These are phyloP conservation scores for Electrona antarctica DNA, from an alignment of 2,113 vertebrate species.

Conservation along the genomic window DNA sequence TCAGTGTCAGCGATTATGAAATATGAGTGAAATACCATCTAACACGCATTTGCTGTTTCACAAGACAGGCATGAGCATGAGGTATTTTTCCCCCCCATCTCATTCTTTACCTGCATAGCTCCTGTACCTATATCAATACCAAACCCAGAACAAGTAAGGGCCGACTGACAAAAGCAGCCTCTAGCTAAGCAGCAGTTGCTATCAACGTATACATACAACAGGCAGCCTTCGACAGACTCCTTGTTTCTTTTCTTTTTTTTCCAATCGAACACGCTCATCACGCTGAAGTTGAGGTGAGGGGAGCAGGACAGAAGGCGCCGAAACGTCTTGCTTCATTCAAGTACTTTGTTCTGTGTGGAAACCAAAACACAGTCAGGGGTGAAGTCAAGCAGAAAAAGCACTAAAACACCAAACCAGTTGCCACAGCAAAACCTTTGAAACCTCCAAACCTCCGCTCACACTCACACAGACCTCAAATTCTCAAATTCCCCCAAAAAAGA, in stretches of 20 bases:
- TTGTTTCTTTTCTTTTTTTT: too few species aligned
- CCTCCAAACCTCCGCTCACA: constrained; percentile 10
- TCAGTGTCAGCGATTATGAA: constrained; percentile 58
- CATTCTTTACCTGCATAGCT: constrained; percentile 3
- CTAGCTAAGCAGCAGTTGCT: constrained; percentile 43
- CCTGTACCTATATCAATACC: constrained; percentile 47
- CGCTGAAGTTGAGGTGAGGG: constrained; percentile 22
- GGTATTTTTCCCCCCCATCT: constrained; percentile 38
- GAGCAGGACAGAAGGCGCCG: constrained; percentile 16
- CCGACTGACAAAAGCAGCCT: constrained; percentile 49
- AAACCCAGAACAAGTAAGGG: constrained; percentile 47
- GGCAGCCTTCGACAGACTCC: constrained; percentile 29
- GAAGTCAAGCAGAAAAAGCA: constrained; percentile 1
- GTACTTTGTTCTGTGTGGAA: constrained; percentile 41
- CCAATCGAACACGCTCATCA: constrained; percentile 20
- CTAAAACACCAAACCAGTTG: constrained; percentile 36
- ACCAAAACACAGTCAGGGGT: constrained; percentile 48
- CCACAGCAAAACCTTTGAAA: constrained; percentile 31
- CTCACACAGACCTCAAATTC: too few species aligned
- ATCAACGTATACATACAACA: constrained; percentile 52
- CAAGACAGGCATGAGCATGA: constrained; percentile 61
- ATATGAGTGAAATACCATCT: constrained; percentile 59
- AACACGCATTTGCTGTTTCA: constrained; percentile 48
- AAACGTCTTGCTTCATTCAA: constrained; percentile 36
- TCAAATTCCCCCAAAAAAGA: background rate